Base-by-base conservation (phyloP, 2,797 vertebrate species). In the Poeciliopsis paucimaculata region DNA sequence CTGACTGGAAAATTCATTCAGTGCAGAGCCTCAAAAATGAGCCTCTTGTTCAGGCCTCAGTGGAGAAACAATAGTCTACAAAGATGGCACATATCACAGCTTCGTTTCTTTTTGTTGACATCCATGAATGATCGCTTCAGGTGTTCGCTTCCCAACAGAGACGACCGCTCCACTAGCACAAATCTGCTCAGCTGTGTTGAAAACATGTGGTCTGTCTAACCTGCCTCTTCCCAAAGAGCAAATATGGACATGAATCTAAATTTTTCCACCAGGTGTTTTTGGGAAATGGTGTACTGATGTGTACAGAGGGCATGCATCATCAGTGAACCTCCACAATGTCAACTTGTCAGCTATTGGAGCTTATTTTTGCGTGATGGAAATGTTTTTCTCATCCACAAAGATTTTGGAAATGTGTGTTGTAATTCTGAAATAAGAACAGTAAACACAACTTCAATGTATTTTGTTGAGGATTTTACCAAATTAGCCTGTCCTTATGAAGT, bases 1-100 rank as follows among this genome's bases (percentile, higher is more conserved):
- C 85, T 72, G 79, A 90, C 89, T 91, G 93, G 92, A 94, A 92
- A 93, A 89, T 82, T 85, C 83, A 87, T 89, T 75, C 57, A 73
- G 75, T 66, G 73, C 45, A 45, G 55, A 84, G 87, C 77, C 82
- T 82, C 76, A 84, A 77, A 82, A 75, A 80, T 18, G 75, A 83
- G 80, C 23, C 74, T 80, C 55, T 55, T 47, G 51, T 84, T 79
- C 82, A 34, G 77, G 72, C 73, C 78, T 85, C 82, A 26, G 77
- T 28, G 85, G 79, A 84, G 87, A 85, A 86, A 94, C 87, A 90
- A 90, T 75, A 75, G 85, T 55, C 73, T 79, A 73, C 78, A 70
- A 85, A 75, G 82, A 86, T 83, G 85, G 26, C 83, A 74, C 72
- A 71, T 86, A 74, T 55, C 53, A 76, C 68, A 68, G 87, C 55